Conservation (phyloP, 1,140 invertebrate genomes). For the Drosophila burlai region DNA sequence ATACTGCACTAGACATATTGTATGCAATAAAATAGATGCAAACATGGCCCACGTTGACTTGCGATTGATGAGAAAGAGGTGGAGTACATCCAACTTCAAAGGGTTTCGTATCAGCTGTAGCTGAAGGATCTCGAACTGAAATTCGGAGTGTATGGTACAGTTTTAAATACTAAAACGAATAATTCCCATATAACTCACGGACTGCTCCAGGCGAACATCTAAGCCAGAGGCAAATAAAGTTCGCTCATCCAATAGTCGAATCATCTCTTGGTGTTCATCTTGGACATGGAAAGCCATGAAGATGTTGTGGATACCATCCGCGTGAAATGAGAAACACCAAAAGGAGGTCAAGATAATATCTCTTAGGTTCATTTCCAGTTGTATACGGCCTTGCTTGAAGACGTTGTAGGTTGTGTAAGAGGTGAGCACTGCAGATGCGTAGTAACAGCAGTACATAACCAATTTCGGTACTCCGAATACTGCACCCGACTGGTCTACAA, state of each 20-base stretch:
- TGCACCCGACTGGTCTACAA: not conserved
- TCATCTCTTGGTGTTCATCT: too few species aligned
- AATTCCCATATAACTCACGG: too few species aligned
- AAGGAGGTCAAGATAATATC: too few species aligned
- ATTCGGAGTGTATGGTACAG: too few species aligned
- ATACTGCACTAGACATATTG: not conserved
- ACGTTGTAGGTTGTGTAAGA: not conserved
- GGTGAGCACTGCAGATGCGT: not conserved
- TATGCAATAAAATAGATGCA: not conserved
- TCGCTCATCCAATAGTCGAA: too few species aligned
- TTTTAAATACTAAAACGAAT: too few species aligned
- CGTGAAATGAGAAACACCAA: too few species aligned
- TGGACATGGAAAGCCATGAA: too few species aligned
- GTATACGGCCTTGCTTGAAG: accelerated
- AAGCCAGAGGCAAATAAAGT: too few species aligned
- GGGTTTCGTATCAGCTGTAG: not conserved
- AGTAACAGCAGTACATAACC: not conserved
- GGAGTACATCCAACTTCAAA: not conserved
- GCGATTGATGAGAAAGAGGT: not conserved
- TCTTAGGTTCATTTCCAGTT: too few species aligned
- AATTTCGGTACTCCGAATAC: not conserved
- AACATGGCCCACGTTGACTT: not conserved
- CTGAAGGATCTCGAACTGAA: constrained; percentile 2
- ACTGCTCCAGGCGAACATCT: too few species aligned
- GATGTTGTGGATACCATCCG: too few species aligned